Evolutionary conservation across 2,113 vertebrate species (phyloP).

Genomic region (Hemibagrus wyckioides): DNA sequence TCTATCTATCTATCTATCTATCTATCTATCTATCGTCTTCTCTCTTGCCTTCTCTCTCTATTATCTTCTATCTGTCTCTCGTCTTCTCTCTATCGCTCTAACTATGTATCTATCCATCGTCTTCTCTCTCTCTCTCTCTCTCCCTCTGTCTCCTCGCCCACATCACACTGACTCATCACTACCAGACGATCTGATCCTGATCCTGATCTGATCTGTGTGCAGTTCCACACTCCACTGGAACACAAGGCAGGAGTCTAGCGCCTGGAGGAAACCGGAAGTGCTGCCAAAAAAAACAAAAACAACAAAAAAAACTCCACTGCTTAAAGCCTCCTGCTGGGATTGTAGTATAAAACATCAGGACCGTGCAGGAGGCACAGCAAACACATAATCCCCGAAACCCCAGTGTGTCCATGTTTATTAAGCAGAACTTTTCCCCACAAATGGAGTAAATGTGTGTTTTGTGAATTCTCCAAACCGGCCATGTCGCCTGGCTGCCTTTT

Average conservation of each 20-base stretch:
- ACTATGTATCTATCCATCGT: no score
- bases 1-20: no score
- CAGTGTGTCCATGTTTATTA: background rate
- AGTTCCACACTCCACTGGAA: background rate
- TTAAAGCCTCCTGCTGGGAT: background rate
- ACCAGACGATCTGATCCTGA: constrained; percentile 20
- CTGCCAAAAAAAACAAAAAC: background rate
- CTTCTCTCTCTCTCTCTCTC: background rate
- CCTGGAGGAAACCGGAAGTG: background rate
- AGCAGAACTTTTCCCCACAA: accelerated
- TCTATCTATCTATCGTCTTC: no score
- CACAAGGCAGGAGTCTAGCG: constrained; percentile 8
- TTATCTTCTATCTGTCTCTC: no score
- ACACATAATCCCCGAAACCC: background rate
- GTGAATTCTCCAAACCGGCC: background rate
- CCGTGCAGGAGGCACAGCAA: background rate
- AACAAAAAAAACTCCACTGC: background rate
- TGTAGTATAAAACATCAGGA: background rate
- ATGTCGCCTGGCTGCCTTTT: background rate
- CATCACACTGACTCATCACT: constrained; percentile 48
- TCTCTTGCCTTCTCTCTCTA: no score
- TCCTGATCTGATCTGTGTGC: background rate
- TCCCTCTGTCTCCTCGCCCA: constrained; percentile 34
- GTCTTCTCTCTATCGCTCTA: no score
- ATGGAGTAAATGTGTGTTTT: background rate